Evolutionary conservation across 1,140 invertebrate genomes (phyloP).

Genomic region (Dermatophagoides farinae): DNA sequence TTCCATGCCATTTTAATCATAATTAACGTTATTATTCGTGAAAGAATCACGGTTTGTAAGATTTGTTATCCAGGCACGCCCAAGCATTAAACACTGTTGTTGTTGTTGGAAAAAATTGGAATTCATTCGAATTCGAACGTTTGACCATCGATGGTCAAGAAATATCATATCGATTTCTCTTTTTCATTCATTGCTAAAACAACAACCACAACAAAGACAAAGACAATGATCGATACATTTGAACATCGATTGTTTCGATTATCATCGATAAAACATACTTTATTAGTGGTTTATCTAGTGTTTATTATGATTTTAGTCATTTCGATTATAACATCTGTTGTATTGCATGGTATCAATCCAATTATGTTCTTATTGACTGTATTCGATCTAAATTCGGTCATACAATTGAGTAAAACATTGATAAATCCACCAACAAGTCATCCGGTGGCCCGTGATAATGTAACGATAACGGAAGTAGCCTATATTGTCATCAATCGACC

Average conservation of each 20-base stretch:
- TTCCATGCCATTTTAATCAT: no score
- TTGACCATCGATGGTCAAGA: not conserved
- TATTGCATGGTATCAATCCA: constrained; percentile 2
- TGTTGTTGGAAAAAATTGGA: no score
- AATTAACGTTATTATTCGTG: no score
- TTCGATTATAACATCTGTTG: not conserved
- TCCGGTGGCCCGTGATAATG: no score
- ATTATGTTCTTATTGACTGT: not conserved
- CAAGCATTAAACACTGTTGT: no score
- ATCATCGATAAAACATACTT: not conserved
- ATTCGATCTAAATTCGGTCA: constrained; percentile 5
- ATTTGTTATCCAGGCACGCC: no score
- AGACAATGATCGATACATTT: not conserved
- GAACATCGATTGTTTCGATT: not conserved
- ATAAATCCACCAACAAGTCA: not conserved
- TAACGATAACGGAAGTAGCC: not conserved
- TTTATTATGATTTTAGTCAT: not conserved
- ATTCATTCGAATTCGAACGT: no score
- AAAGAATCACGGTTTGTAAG: no score
- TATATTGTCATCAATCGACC: not conserved
- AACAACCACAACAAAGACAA: not conserved
- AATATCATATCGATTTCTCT: not conserved
- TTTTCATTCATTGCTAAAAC: not conserved
- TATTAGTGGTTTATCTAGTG: not conserved
- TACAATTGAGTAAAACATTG: not conserved